Evolutionary conservation across 2,797 vertebrate species (phyloP).

Genomic region (Carduelis carduelis): DNA sequence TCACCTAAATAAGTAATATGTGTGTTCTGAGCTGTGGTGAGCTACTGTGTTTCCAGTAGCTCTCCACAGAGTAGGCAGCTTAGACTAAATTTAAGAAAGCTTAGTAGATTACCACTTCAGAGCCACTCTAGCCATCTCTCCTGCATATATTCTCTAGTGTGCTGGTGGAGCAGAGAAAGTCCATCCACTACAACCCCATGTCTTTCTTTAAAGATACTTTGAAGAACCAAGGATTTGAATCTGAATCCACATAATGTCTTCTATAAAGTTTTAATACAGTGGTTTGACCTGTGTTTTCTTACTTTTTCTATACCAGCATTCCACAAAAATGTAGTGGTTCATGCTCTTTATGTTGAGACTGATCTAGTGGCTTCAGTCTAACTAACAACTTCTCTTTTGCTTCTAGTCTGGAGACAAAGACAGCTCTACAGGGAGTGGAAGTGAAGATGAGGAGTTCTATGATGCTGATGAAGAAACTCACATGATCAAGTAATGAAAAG

Average conservation of each 20-base stretch:
- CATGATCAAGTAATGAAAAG: conserved; percentile 73
- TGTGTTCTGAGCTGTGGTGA: neutral
- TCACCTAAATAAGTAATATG: neutral
- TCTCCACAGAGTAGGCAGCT: neutral
- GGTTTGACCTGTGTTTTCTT: neutral
- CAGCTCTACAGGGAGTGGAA: conserved; percentile 56
- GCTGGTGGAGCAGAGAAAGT: neutral
- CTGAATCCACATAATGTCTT: neutral
- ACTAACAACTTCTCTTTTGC: neutral
- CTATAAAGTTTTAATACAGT: neutral
- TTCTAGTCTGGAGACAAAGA: conserved; percentile 64
- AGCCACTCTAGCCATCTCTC: neutral
- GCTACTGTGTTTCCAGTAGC: neutral
- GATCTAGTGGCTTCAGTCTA: neutral
- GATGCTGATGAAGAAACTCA: conserved; percentile 76
- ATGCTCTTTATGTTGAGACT: neutral
- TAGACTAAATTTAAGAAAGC: neutral
- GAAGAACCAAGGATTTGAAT: neutral
- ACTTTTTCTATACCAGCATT: neutral
- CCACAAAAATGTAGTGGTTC: neutral
- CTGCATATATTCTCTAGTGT: neutral
- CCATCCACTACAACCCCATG: neutral
- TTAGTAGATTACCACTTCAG: neutral
- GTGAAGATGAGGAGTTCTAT: conserved; percentile 78
- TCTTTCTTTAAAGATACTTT: neutral